Base-by-base conservation (phyloP, 1,140 invertebrate genomes). In the Saxidomus purpurata region DNA sequence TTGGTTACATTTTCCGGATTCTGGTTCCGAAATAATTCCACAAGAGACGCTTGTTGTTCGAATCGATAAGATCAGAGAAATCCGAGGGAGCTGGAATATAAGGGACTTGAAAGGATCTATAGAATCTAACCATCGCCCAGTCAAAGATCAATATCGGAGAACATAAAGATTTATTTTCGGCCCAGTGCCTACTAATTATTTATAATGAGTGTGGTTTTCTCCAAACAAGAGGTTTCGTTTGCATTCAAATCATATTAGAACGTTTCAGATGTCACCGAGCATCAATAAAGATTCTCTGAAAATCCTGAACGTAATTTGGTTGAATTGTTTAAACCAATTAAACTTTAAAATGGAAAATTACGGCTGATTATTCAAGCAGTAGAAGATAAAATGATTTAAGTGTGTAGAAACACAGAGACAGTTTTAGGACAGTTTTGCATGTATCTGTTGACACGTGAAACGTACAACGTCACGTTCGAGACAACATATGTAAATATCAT, bases 101-200 rank as follows among this genome's bases (percentile, higher is more conserved):
- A 43, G 43, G 43, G 43, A 15, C 4, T 8, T 43, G 15, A 15
- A 43, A 43, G 43, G 43, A 8, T 15, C 15, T 43, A 8, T 43
- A 8, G 43, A 43, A 43, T 4, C 43, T 15, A 43, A 43, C 15
- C 43, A 43, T 43, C 43, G 4, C 43, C 43, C 43, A 4, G 43
- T 43, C 43, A 43, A 15, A 43, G 59, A 63, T 63, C 59, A 28
- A 63, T 63, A 28, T 9, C 25, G 4, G 11, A n/a, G 6, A 19
- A 28, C 1, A 63, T 63, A 28, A 63, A 28, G 59, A 63, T 63
- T 63, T 63, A 63, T 63, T 63, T 63, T 63, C 25, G 59, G 59
- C 25, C n/a, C 25, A 25, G 59, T 63, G 59, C 59, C 59, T 63
- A 63, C 59, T 63, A 63, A 63, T 63, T 63, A 63, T 63, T 63